Evolutionary conservation across 2,888 invertebrate species (phyloP).

Genomic region (Leistus spinibarbis): DNA sequence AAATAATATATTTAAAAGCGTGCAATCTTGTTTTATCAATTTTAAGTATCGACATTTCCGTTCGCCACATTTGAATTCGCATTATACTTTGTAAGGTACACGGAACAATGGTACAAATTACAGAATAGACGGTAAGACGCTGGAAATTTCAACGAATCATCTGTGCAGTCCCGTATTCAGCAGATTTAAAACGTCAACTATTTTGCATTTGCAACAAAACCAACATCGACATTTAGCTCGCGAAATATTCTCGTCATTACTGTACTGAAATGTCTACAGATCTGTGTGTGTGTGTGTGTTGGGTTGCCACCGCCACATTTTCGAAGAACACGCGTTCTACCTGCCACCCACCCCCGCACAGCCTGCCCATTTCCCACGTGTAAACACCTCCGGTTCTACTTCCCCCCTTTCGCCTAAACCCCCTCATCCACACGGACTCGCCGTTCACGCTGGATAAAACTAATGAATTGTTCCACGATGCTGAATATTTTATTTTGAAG

Average conservation of each 20-base stretch:
- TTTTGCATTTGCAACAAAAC: too few relatives aligned
- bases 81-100: background rate
- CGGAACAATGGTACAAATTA: background rate
- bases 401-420: background rate
- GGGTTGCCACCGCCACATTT: background rate
- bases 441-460: constrained; percentile 20
- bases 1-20: too few relatives aligned
- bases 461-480: constrained; percentile 38
- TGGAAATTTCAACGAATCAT: background rate
- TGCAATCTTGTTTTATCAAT: background rate
- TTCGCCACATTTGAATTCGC: background rate
- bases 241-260: too few relatives aligned
- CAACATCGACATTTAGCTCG: too few relatives aligned
- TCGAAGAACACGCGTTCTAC: constrained; percentile 1
- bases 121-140: background rate
- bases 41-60: background rate
- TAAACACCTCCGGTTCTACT: constrained; percentile 18
- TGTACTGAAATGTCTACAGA: too few relatives aligned
- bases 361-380: constrained; percentile 38
- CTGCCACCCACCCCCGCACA: constrained; percentile 15
- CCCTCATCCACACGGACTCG: background rate
- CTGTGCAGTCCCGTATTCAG: background rate
- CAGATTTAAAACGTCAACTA: background rate
- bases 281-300: background rate
- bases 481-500: constrained; percentile 34